Conservation (phyloP, 2,113 vertebrate species). For the Anoura caudifer region DNA sequence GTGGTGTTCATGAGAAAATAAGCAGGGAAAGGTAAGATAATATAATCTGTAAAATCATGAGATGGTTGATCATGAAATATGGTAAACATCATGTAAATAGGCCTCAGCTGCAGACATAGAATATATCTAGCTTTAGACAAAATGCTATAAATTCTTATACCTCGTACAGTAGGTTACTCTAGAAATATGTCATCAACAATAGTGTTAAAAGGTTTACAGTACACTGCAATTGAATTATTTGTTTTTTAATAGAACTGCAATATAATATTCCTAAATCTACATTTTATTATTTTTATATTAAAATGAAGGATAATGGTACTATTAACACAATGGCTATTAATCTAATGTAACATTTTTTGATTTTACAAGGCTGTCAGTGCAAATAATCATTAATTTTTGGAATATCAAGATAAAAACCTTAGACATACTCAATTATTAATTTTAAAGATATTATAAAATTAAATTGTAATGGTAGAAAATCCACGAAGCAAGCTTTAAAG, state of each 20-base stretch:
- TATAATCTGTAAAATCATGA: background rate
- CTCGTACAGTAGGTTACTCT: background rate
- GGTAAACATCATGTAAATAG: background rate
- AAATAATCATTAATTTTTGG: slow-evolving; percentile 60
- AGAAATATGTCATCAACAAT: slow-evolving; percentile 36
- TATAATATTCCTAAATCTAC: slow-evolving; percentile 51
- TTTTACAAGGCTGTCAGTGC: slow-evolving; percentile 47
- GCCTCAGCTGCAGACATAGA: background rate
- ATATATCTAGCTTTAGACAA: background rate
- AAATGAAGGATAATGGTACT: slow-evolving; percentile 48
- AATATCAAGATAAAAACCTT: slow-evolving; percentile 56
- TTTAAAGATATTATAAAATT: slow-evolving; percentile 49
- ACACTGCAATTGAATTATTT: slow-evolving; percentile 14
- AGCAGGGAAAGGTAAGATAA: background rate
- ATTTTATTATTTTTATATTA: slow-evolving; percentile 63
- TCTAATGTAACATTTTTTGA: slow-evolving; percentile 49
- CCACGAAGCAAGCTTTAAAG: slow-evolving; percentile 22
- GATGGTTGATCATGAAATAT: slow-evolving; percentile 19
- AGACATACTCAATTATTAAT: slow-evolving; percentile 24
- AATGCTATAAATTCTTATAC: background rate
- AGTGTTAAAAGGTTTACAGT: slow-evolving; percentile 39
- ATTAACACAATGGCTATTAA: slow-evolving; percentile 52
- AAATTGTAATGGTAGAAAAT: slow-evolving; percentile 38
- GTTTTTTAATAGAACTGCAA: background rate
- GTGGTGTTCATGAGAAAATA: background rate